Percentiles rank a stretch among this genome's conserved stretches.
These are phyloP conservation scores for Grapholita molesta DNA, from an alignment of 1,140 invertebrate genomes.

Conservation along the genomic window DNA sequence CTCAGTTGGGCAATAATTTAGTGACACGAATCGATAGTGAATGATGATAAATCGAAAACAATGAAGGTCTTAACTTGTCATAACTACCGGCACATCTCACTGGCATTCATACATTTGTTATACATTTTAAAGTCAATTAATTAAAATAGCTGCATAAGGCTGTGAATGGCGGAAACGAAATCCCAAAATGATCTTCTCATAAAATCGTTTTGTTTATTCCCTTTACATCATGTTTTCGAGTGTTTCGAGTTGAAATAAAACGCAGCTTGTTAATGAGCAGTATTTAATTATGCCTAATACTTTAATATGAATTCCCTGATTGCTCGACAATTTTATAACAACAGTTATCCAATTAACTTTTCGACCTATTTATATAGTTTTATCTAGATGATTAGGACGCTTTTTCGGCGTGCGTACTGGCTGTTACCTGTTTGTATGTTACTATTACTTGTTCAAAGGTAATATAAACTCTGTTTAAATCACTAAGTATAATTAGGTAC, in stretches of 20 bases:
- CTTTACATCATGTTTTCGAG: neutral
- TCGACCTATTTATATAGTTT: neutral
- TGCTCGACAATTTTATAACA: neutral
- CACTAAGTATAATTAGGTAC: too few species aligned
- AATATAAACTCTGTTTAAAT: too few species aligned
- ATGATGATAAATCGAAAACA: neutral
- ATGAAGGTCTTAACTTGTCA: neutral
- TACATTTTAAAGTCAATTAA: neutral
- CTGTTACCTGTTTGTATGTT: too few species aligned
- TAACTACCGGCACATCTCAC: neutral
- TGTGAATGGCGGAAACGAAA: neutral
- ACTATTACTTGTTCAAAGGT: too few species aligned
- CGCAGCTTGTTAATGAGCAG: neutral
- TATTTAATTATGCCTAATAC: neutral
- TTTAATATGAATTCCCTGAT: neutral
- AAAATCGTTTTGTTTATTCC: neutral
- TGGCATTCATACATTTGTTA: neutral
- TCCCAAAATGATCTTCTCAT: conserved; percentile 5
- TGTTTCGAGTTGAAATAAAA: neutral
- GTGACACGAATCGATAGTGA: neutral
- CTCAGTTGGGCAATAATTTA: neutral
- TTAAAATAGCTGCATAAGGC: neutral
- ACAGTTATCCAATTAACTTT: neutral
- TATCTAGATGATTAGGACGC: too few species aligned
- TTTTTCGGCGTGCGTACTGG: too few species aligned